Base-by-base conservation (phyloP, 1,140 invertebrate genomes). In the Ostrea denselamellosa region DNA sequence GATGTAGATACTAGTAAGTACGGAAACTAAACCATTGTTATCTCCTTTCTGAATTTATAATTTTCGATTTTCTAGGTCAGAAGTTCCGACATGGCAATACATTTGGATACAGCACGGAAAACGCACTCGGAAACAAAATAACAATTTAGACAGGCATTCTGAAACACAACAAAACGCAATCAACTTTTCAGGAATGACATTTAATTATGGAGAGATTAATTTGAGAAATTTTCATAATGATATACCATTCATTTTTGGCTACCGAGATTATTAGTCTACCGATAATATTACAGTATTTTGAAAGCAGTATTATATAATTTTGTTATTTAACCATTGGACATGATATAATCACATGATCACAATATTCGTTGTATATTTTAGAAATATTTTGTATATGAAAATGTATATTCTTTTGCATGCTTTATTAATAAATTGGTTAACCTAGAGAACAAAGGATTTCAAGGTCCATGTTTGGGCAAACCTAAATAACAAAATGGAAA, bases 71-170 rank as follows among this genome's bases (percentile, higher is more conserved):
- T 92, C 65, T 90, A 93, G 93, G 92, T 25, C 91, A 93, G 85
- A 93, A 93, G 85, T 93, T 93, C 89, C 88, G 93, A 54, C 92
- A 92, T 86, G 93, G 93, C 19, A 85, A 91, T 17, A 93, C 93
- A 3, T 93, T 93, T 84, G 93, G 93, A 9, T 88, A 91, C 89
- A 93, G 93, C 56, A 93, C 93, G n/a, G 88, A 93, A 53, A 91
- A 93, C 87, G 92, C 92, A 5, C 68, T 89, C 5, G 52, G 52
- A 44, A 34, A 83, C 17, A 77, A 77, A 77, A 9, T 77, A 17
- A 3, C 25, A 9, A 77, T 22, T 9, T 77, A 34, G 28, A 17
- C 4, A 77, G 10, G 4, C 22, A 25, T 77, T 34, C 68, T 25
- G 68, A 25, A 28, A 14, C 14, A 44, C 68, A 77, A 34, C 25